Percentiles rank a stretch among this genome's conserved stretches.
Evolutionary conservation across 2,113 vertebrate genomes (phyloP).

Genomic region (Perca flavescens): DNA sequence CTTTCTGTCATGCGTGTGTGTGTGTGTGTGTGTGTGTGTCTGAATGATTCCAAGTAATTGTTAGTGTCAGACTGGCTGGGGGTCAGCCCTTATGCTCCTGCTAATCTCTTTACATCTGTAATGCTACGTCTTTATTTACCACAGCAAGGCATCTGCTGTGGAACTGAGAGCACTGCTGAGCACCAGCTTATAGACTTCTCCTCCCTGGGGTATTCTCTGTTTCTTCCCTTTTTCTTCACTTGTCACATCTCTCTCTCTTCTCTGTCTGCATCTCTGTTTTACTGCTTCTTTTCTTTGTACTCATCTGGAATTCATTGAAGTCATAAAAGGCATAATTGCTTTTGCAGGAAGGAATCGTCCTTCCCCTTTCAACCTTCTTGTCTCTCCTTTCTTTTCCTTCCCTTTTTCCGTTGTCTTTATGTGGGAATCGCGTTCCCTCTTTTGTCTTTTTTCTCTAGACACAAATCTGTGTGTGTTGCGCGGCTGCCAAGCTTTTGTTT

Average conservation of each 20-base stretch:
- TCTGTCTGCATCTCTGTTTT: conserved; percentile 34
- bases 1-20: conserved; percentile 18
- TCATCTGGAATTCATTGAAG: conserved; percentile 56
- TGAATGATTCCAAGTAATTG: conserved; percentile 53
- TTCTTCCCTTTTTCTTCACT: background rate
- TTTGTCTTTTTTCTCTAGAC: conserved; percentile 40
- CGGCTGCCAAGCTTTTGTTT: conserved; percentile 21
- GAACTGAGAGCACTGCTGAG: conserved; percentile 7
- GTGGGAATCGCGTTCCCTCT: conserved; percentile 24
- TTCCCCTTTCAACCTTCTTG: conserved; percentile 41
- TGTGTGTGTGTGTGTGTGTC: conserved; percentile 5
- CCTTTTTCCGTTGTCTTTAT: conserved; percentile 27
- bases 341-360: conserved; percentile 46
- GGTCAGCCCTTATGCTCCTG: conserved; percentile 53
- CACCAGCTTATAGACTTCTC: conserved; percentile 6
- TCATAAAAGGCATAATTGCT: conserved; percentile 50
- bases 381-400: conserved; percentile 26
- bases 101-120: conserved; percentile 70
- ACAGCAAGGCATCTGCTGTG: conserved; percentile 43
- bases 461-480: background rate
- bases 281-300: conserved; percentile 50
- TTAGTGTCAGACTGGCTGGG: conserved; percentile 35
- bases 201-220: background rate
- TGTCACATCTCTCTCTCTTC: background rate
- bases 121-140: conserved; percentile 44